Percentiles rank a stretch among this genome's conserved stretches.
Conservation (phyloP, 2,888 invertebrate species). For the Cacoxenus indagator region DNA sequence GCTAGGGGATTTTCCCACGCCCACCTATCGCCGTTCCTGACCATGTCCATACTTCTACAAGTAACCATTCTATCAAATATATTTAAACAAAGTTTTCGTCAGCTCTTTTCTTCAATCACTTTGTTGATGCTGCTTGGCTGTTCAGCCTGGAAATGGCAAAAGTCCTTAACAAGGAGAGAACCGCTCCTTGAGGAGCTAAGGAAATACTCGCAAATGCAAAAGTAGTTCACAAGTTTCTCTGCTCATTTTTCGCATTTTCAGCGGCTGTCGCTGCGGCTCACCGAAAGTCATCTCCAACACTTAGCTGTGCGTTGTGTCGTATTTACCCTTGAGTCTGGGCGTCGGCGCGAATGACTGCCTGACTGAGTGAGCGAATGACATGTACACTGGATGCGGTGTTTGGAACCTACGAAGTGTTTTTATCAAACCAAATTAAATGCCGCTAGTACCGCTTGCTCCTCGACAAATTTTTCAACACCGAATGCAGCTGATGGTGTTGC, state of each 20-base stretch:
- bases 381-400: not conserved
- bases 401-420: conserved; percentile 18
- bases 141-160: not conserved
- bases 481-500: too few relatives aligned
- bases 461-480: not conserved
- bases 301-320: conserved; percentile 21
- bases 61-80: not conserved
- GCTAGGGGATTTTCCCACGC: not conserved
- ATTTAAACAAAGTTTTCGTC: conserved; percentile 4
- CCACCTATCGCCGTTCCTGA: too few relatives aligned
- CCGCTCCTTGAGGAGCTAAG: conserved; percentile 33
- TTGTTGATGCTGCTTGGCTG: not conserved
- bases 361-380: conserved; percentile 3
- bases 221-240: conserved; percentile 42
- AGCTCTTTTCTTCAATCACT: not conserved
- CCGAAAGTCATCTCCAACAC: not conserved
- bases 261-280: not conserved
- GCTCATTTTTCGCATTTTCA: conserved; percentile 33
- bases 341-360: not conserved
- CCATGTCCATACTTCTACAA: too few relatives aligned
- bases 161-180: not conserved
- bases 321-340: conserved; percentile 44
- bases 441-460: not conserved
- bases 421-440: conserved; percentile 25
- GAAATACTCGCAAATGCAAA: conserved; percentile 34